Conservation (phyloP, 1,140 invertebrate genomes). For the Melitaea cinxia region DNA sequence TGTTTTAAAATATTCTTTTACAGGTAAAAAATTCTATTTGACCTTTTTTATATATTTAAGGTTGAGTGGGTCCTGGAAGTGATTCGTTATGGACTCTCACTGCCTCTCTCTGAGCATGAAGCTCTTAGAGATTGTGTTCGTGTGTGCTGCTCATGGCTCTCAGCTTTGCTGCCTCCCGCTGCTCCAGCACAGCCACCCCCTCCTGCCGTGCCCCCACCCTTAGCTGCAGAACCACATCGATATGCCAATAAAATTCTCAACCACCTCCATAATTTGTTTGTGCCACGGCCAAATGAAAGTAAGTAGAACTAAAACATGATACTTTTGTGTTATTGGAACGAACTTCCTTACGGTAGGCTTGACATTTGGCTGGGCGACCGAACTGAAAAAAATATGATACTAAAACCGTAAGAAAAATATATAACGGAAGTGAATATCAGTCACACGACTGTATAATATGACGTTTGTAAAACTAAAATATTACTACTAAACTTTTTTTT, state of each 20-base stretch:
- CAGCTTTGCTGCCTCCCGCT: slow-evolving; percentile 89
- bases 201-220: slow-evolving; percentile 86
- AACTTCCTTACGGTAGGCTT: too few species aligned
- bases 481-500: too few species aligned
- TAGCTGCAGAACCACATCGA: slow-evolving; percentile 94
- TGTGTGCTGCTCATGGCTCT: slow-evolving; percentile 98
- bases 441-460: too few species aligned
- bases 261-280: slow-evolving; percentile 97
- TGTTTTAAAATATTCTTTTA: too few species aligned
- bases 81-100: slow-evolving; percentile 94
- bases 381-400: too few species aligned
- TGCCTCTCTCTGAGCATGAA: slow-evolving; percentile 94
- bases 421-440: too few species aligned
- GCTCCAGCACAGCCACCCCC: slow-evolving; percentile 86
- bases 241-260: slow-evolving; percentile 96
- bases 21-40: too few species aligned
- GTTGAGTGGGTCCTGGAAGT: slow-evolving; percentile 96
- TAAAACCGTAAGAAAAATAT: too few species aligned
- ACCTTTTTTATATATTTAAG: slow-evolving; percentile 54
- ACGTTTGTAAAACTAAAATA: too few species aligned
- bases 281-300: slow-evolving; percentile 96
- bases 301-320: too few species aligned
- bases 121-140: slow-evolving; percentile 97
- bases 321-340: too few species aligned
- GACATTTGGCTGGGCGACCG: too few species aligned